Evolutionary conservation across 2,888 invertebrate genomes (phyloP), one percentile per base, ranked within the genome.

Genomic region (Drosophila percnosoma): DNA sequence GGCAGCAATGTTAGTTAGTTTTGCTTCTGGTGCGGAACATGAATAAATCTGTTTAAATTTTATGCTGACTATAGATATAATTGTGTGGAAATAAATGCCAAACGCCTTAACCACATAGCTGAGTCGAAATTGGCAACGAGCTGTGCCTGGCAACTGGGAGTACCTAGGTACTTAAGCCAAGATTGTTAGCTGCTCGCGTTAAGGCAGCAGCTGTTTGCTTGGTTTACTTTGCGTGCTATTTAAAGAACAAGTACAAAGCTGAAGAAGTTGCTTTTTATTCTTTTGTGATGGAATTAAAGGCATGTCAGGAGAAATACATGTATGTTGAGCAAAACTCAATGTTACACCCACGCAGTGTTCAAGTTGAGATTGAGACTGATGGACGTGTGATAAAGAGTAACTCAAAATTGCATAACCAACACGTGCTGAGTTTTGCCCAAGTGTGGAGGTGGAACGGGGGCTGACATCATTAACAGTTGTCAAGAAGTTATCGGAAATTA

Each of bases 401-500:
- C 63, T 38, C 48, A 53, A 58, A 68, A 60, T 48, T 62, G 54
- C 57, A 74, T 71, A 69, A 74, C 70, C 78, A 82, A 82, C 67
- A 62, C 34, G 59, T 49, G 21, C 31, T 36, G 57, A 60, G 48
- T 60, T 67, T 24, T 27, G 45, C 13, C 40, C 31, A 31, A 31
- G 29, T 51, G n/a, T 11, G 29, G 15, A 27, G 2, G 10, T 10
- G 15, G 36, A 29, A 15, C 15, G 8, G 45, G 27, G 45, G 27
- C 18, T 29, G 64, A 80, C 75, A 75, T 80, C 58, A 72, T 78
- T 76, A 80, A 57, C 68, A 64, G 68, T 62, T 68, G 82, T 51
- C 70, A 69, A 53, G 59, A 61, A 75, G 68, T 64, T 61, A 57
- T 68, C 87, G 87, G 87, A 87, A 84, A 87, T 87, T 73, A 75